phyloP scores from a whole-genome alignment of 2,113 vertebrate species.

The Cinclus mexicanus region DNA sequence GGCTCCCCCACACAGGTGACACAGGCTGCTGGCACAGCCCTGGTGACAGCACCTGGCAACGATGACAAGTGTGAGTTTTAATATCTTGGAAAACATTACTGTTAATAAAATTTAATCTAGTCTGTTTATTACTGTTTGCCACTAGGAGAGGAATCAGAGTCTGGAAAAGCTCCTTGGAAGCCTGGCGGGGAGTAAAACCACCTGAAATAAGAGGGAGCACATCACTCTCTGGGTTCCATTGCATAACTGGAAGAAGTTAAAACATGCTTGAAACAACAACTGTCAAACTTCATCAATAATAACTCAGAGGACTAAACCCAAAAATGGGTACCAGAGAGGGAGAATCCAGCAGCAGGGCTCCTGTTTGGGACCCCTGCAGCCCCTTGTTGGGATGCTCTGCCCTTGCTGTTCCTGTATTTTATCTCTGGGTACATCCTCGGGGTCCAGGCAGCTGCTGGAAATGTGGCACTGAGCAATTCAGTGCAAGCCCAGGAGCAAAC shows the following conservation, averaged over 20 bases:
- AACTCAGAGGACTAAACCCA: background rate
- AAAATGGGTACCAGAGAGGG: accelerated
- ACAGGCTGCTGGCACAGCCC: accelerated
- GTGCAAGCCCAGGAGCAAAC: background rate
- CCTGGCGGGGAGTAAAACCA: background rate
- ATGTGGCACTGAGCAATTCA: background rate
- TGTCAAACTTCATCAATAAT: accelerated
- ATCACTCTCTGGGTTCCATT: background rate
- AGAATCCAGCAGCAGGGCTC: background rate
- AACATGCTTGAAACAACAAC: background rate
- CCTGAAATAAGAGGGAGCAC: background rate
- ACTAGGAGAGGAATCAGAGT: background rate
- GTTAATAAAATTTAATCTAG: background rate
- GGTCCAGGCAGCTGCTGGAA: background rate
- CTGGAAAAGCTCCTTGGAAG: background rate
- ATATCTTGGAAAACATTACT: background rate
- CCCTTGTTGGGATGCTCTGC: accelerated
- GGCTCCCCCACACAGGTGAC: background rate
- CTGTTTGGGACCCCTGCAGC: background rate
- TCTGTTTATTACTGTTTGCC: background rate
- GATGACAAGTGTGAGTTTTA: accelerated
- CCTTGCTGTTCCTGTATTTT: accelerated
- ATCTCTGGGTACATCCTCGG: accelerated
- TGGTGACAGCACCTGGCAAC: accelerated
- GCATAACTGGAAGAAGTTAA: background rate